Percentiles rank a stretch among this genome's conserved stretches.
Conservation (phyloP, 2,797 vertebrate species). For the Paramormyrops hopkinsi region DNA sequence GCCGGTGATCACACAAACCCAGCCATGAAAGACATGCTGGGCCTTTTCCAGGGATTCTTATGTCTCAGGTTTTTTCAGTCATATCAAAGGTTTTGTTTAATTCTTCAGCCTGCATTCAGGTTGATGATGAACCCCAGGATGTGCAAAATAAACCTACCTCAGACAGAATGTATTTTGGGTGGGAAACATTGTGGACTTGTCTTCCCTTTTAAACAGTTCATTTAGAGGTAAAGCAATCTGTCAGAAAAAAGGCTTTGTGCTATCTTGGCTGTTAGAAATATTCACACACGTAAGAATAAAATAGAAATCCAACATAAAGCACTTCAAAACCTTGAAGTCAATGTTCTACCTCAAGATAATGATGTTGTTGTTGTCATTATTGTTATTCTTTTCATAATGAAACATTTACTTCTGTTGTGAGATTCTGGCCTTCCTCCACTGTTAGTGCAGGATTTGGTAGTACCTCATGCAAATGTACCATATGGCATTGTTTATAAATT, state of each 20-base stretch:
- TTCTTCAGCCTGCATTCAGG: conserved; percentile 53
- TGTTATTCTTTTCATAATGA: conserved; percentile 35
- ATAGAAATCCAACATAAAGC: conserved; percentile 71
- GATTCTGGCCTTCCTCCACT: conserved; percentile 46
- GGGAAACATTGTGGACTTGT: conserved; percentile 65
- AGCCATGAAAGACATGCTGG: conserved; percentile 52
- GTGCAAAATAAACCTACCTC: conserved; percentile 89
- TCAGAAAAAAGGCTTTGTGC: conserved; percentile 53
- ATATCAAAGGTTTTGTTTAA: conserved; percentile 52
- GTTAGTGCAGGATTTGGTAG: conserved; percentile 53
- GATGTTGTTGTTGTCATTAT: conserved; percentile 47
- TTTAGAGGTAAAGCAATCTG: conserved; percentile 51
- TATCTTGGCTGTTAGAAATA: conserved; percentile 68
- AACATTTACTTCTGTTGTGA: conserved; percentile 30
- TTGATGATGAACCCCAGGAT: conserved; percentile 57
- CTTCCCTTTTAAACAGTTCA: conserved; percentile 58
- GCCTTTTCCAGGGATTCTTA: conserved; percentile 62
- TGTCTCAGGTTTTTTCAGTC: conserved; percentile 82
- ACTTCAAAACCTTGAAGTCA: conserved; percentile 92
- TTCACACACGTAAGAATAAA: conserved; percentile 50
- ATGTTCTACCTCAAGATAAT: conserved; percentile 90
- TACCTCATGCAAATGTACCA: conserved; percentile 58
- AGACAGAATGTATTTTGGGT: conserved; percentile 97
- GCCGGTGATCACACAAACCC: conserved; percentile 60
- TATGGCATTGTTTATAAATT: conserved; percentile 49